Evolutionary conservation across 1,140 invertebrate species (phyloP).

Genomic region (Cydia strobilella): DNA sequence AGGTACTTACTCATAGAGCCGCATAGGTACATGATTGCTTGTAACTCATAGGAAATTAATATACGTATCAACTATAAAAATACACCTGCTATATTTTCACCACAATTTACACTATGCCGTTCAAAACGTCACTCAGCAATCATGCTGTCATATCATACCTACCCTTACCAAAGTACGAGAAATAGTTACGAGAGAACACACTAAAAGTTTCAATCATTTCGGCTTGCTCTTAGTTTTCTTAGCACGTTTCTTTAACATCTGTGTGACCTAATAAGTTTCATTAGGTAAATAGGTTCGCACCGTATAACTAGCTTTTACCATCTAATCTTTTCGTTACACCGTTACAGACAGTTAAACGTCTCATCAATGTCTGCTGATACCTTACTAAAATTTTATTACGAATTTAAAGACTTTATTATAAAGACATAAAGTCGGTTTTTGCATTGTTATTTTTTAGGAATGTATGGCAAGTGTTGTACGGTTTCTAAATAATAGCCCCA

Average conservation of each 20-base stretch:
- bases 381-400: background rate
- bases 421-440: background rate
- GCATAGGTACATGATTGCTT: background rate
- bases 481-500: conserved; percentile 1
- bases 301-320: background rate
- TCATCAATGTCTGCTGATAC: conserved; percentile 8
- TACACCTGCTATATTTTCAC: too few species aligned
- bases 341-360: conserved; percentile 9
- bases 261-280: too few species aligned
- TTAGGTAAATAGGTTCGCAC: background rate
- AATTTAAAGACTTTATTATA: background rate
- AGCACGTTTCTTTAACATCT: too few species aligned
- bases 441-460: background rate
- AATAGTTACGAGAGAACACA: too few species aligned
- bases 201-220: too few species aligned
- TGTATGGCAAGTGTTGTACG: background rate
- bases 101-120: too few species aligned
- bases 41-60: too few species aligned
- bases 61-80: too few species aligned
- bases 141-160: too few species aligned
- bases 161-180: too few species aligned
- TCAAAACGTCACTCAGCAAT: too few species aligned
- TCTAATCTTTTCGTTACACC: background rate
- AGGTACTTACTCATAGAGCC: background rate
- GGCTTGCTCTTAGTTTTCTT: too few species aligned